These are phyloP conservation scores for Anagrus nilaparvatae DNA, from an alignment of 1,140 invertebrate genomes.

Conservation along the genomic window DNA sequence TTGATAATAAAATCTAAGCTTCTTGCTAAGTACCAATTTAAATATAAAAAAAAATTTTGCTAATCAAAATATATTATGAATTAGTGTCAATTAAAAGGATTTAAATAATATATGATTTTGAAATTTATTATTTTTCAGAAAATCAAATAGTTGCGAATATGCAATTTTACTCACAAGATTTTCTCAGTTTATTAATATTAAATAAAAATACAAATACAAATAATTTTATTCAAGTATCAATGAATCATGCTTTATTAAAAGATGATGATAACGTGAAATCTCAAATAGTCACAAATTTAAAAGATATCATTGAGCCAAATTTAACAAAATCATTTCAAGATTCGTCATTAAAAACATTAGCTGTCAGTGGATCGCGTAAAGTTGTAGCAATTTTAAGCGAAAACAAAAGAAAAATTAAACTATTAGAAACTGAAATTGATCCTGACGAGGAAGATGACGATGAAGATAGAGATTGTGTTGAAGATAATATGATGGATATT, in stretches of 20 bases:
- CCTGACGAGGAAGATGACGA: conserved; percentile 81
- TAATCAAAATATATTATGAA: too few species aligned
- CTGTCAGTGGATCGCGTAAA: conserved; percentile 80
- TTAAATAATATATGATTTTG: background rate
- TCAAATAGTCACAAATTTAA: conserved; percentile 33
- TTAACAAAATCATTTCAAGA: conserved; percentile 57
- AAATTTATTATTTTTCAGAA: conserved; percentile 4
- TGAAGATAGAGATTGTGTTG: conserved; percentile 36
- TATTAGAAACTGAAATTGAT: conserved; percentile 87
- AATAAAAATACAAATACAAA: conserved; percentile 46
- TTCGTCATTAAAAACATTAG: conserved; percentile 59
- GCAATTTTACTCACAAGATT: conserved; percentile 73
- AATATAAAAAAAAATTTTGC: too few species aligned
- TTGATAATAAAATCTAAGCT: too few species aligned
- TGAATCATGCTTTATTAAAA: conserved; percentile 40
- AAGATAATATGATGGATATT: conserved; percentile 40
- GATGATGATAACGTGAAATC: conserved; percentile 29
- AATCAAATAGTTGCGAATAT: conserved; percentile 47
- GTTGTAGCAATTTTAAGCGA: conserved; percentile 78
- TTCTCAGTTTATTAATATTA: conserved; percentile 63
- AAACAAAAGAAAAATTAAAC: conserved; percentile 65
- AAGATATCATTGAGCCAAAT: conserved; percentile 42
- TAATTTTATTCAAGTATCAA: conserved; percentile 55
- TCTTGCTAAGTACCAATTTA: too few species aligned
- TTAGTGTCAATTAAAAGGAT: too few species aligned